Conservation (phyloP, 2,888 invertebrate species). For the Cantharis rustica region DNA sequence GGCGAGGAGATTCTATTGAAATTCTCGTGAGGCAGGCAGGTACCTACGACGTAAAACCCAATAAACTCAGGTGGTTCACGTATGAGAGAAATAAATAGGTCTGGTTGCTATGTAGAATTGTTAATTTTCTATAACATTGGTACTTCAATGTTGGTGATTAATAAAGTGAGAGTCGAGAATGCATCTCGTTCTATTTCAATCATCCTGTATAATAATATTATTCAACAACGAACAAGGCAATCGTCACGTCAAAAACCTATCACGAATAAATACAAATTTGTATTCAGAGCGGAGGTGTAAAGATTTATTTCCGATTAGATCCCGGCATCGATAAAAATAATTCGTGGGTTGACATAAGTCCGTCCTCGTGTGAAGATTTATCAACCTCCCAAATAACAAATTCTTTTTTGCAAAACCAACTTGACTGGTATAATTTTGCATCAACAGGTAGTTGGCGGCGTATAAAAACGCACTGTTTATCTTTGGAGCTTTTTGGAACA, state of each 20-base stretch:
- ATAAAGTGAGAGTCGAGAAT: background rate
- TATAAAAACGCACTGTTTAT: background rate
- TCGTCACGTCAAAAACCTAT: background rate
- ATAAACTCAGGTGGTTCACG: background rate
- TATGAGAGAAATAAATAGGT: background rate
- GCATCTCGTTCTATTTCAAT: background rate
- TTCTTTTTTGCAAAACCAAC: background rate
- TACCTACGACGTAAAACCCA: background rate
- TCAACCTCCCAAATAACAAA: background rate
- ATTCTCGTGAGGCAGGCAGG: background rate
- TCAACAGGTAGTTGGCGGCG: background rate
- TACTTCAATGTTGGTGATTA: background rate
- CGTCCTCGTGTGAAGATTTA: background rate
- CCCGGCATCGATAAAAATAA: background rate
- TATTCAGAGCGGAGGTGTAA: background rate
- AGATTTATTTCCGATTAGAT: background rate
- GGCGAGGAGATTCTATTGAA: background rate
- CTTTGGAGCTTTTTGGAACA: background rate
- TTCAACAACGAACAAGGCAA: background rate
- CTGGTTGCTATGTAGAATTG: background rate
- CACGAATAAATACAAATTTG: too few species aligned
- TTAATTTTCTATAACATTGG: background rate
- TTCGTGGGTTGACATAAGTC: background rate
- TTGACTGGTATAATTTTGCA: background rate
- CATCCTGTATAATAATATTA: background rate